phyloP scores from a whole-genome alignment of 2,113 vertebrate genomes.

The Labrus mixtus region DNA sequence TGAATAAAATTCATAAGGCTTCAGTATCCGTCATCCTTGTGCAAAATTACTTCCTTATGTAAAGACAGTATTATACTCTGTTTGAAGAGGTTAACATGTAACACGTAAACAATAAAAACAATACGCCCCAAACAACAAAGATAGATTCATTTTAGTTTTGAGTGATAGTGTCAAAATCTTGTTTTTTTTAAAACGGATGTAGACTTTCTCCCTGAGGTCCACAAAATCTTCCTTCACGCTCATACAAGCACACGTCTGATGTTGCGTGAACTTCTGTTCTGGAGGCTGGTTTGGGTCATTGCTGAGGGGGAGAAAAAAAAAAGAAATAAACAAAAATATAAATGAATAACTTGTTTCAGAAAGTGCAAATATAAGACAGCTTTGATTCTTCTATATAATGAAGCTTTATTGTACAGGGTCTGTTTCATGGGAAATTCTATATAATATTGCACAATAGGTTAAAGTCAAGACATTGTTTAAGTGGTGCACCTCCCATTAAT shows the following conservation, averaged over 20 bases:
- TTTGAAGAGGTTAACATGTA: neutral
- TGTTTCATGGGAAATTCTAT: too few species aligned
- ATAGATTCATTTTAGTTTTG: too few species aligned
- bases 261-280: slow-evolving; percentile 21
- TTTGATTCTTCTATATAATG: too few species aligned
- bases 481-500: too few species aligned
- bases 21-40: neutral
- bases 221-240: neutral
- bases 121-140: too few species aligned
- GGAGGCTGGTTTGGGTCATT: slow-evolving; percentile 70
- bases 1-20: too few species aligned
- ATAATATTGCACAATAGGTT: too few species aligned
- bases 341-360: neutral
- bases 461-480: too few species aligned
- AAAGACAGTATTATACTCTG: neutral
- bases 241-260: slow-evolving; percentile 56
- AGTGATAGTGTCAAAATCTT: too few species aligned
- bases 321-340: neutral
- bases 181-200: neutral
- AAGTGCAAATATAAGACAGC: neutral
- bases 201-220: neutral
- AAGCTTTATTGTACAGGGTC: too few species aligned
- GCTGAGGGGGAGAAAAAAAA: slow-evolving; percentile 40
- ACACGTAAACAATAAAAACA: neutral
- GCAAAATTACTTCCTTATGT: neutral